Conservation (phyloP, 2,888 invertebrate species). For the Sepioteuthis lessoniana region DNA sequence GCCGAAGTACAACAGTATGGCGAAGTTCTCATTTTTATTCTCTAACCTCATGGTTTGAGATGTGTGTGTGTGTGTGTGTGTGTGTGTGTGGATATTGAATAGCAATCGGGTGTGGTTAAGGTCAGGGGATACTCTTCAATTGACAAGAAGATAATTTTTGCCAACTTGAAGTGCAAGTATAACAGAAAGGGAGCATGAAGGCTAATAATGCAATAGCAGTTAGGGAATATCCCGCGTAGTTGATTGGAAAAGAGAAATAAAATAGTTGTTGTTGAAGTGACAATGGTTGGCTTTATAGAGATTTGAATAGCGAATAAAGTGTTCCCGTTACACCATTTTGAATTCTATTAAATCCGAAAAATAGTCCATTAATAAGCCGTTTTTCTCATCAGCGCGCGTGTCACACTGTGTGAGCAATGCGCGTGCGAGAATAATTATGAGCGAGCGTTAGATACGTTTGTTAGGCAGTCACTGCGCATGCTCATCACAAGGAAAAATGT, state of each 20-base stretch:
- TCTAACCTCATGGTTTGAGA: not conserved
- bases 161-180: not conserved
- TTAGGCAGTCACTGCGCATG: not conserved
- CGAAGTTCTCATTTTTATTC: not conserved
- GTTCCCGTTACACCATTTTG: constrained; percentile 1
- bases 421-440: not conserved
- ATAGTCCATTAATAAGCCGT: constrained; percentile 33
- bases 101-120: not conserved
- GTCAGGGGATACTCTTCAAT: not conserved
- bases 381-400: not conserved
- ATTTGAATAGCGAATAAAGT: not conserved
- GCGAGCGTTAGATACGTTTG: not conserved
- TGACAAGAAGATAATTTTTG: not conserved
- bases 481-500: not conserved
- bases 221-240: not conserved
- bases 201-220: not conserved
- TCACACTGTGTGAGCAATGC: constrained; percentile 1
- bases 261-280: not conserved
- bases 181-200: not conserved
- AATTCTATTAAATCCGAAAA: constrained; percentile 8
- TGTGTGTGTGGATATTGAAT: not conserved
- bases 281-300: not conserved
- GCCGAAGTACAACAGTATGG: not conserved
- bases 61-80: not conserved
- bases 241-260: not conserved